Evolutionary conservation across 2,888 invertebrate genomes (phyloP).

Genomic region (Anthrax anthrax): DNA sequence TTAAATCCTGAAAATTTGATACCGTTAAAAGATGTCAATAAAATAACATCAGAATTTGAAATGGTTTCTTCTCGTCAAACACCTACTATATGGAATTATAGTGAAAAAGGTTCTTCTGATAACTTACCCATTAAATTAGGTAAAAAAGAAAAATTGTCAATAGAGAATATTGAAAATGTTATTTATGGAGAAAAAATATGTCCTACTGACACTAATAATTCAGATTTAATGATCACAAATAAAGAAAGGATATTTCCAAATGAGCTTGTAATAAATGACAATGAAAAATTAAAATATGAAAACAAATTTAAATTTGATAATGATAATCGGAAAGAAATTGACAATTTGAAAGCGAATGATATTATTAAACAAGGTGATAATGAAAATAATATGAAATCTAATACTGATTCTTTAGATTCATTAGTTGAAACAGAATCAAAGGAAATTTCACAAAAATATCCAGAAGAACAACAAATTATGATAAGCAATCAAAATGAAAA

Average conservation of each 20-base stretch:
- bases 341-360: not conserved
- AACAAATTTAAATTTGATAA: not conserved
- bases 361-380: not conserved
- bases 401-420: too few species aligned
- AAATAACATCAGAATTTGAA: not conserved
- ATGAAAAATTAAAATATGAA: not conserved
- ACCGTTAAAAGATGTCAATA: not conserved
- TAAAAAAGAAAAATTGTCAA: conserved; percentile 22
- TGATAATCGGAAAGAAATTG: not conserved
- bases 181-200: conserved; percentile 31
- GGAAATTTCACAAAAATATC: not conserved
- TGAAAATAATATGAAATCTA: too few species aligned
- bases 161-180: conserved; percentile 34
- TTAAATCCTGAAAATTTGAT: not conserved
- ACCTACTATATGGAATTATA: conserved; percentile 3
- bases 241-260: not conserved
- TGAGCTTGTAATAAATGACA: not conserved
- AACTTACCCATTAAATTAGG: conserved; percentile 10
- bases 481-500: not conserved
- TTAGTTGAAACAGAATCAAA: not conserved
- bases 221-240: not conserved
- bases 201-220: conserved; percentile 6
- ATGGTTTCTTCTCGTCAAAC: too few species aligned
- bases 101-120: not conserved
- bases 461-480: not conserved